Base-by-base conservation (phyloP, 2,888 invertebrate species). In the Scaeva pyrastri region DNA sequence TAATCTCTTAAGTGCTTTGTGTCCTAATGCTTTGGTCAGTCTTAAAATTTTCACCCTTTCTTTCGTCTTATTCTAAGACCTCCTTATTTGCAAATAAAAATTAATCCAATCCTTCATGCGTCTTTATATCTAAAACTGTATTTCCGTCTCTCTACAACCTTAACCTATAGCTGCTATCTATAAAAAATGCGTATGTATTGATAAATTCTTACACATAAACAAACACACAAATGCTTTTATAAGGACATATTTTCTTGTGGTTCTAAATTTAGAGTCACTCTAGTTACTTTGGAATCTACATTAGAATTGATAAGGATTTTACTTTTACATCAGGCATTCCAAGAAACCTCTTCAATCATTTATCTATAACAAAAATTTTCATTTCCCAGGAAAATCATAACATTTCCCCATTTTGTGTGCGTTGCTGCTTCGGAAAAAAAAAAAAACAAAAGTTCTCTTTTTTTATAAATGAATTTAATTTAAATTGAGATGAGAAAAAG, bases 201-300 rank as follows among this genome's bases (percentile, higher is more conserved):
- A 56, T 56, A 36, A 31, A 52, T 7, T 52, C 50, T 21, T 19
- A 50, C 7, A 43, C n/a, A n/a, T 7, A n/a, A 19, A 48, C 6
- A 21, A 5, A 60, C 58, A 60, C 8, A 60, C 21, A 41, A 60
- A 60, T 60, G 60, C 60, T 60, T 60, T 60, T 60, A n/a, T n/a
- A 60, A 41, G 41, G 14, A 21, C 60, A 21, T 58, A n/a, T 0
- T 8, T 23, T 31, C 2, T 58, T 56, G 4, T 58, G 2, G 5
- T 3, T 60, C 6, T 60, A 14, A 21, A 39, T 60, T 60, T 41
- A 21, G 60, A 60, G 11, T 21, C 2, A 11, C 7, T 31, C 5
- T 26, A 14, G 14, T 21, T 41, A 41, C 39, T 19, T 14, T 4
- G 21, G 41, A 60, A 60, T 12, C 21, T 19, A 5, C 21, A 52